A percentile compares a stretch with the other conserved stretches of the same genome.
Conservation (phyloP, 2,888 invertebrate genomes). For the Lasioglossum pauxillum region DNA sequence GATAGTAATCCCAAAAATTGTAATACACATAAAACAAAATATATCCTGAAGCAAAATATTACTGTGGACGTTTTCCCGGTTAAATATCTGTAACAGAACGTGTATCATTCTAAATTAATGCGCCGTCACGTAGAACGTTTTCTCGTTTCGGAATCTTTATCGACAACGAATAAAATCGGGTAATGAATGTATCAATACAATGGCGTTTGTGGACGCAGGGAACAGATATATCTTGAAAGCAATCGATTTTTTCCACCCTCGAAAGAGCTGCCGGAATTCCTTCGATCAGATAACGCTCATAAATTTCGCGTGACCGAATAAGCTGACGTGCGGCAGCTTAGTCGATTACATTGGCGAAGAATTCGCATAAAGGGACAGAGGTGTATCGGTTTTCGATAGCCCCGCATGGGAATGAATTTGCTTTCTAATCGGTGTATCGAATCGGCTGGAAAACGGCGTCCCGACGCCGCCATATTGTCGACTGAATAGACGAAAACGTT, state of each 20-base stretch:
- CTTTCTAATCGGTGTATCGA: conserved; percentile 49
- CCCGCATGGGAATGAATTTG: conserved; percentile 48
- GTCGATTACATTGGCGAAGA: conserved; percentile 39
- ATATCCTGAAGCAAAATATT: not conserved
- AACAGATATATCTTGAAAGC: not conserved
- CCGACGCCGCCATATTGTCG: conserved; percentile 7
- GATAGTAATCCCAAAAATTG: not conserved
- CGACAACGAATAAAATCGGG: not conserved
- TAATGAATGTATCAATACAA: not conserved
- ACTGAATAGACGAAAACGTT: not conserved
- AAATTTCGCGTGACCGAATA: conserved; percentile 29
- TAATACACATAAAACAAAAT: not conserved
- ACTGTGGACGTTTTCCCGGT: not conserved
- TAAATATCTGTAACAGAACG: not conserved
- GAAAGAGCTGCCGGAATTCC: not conserved
- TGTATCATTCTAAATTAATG: not conserved
- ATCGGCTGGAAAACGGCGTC: conserved; percentile 12
- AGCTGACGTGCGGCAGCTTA: not conserved
- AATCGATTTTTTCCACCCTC: not conserved
- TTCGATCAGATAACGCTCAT: conserved; percentile 13
- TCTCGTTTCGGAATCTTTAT: not conserved
- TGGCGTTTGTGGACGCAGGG: not conserved
- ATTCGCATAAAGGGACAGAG: conserved; percentile 43
- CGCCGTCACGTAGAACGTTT: not conserved
- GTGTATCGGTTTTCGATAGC: conserved; percentile 54